Base-by-base conservation (phyloP, 35 echinoderm and acorn worm species). In the Strongylocentrotus purpuratus region DNA sequence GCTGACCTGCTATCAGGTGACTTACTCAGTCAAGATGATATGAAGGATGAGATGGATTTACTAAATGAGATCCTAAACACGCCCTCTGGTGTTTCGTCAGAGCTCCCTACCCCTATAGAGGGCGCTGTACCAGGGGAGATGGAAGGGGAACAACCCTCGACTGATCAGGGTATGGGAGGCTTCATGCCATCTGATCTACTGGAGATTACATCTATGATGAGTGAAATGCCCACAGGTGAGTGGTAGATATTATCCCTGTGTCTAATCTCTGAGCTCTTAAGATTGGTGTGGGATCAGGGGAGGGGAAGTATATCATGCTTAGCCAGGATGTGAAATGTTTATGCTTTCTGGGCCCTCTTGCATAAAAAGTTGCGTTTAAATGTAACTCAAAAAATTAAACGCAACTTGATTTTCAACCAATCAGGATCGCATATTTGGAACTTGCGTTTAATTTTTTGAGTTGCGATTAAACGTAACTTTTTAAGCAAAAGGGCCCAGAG, bases 31-130 rank as follows among this genome's bases (percentile, higher is more conserved):
- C 52, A 96, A 32, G 91, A 95, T 20, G 94, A 98, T 45, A 85
- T 94, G n/a, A 96, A 94, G 60, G 97, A 97, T 91, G 98, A 99
- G 85, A 95, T 99, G 88, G 97, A 94, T 78, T 87, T 99, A 15
- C 94, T 99, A 32, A 97, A 99, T 89, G 98, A 97, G 89, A 99
- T 99, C 86, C 52, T 99, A 5, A 99, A 99, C 91, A 97, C 97
- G 25, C 98, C 98, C 14, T 97, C 97, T 13, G 95, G 94, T 5
- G 58, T 97, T 4, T 96, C 98, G 4, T 86, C 91, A 0, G 97
- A 98, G 10, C 92, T 94, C 12, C 94, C 46, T 58, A 71, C 95
- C 31, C 94, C 92, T 28, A 58, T 95, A 55, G 96, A 95, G 33
- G 86, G 96, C 18, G 60, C 94, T 28, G 33, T 85, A 32, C 85